A percentile compares a stretch with the other conserved stretches of the same genome.
These are phyloP conservation scores for Actias luna DNA, from an alignment of 2,888 invertebrate species.

Conservation along the genomic window DNA sequence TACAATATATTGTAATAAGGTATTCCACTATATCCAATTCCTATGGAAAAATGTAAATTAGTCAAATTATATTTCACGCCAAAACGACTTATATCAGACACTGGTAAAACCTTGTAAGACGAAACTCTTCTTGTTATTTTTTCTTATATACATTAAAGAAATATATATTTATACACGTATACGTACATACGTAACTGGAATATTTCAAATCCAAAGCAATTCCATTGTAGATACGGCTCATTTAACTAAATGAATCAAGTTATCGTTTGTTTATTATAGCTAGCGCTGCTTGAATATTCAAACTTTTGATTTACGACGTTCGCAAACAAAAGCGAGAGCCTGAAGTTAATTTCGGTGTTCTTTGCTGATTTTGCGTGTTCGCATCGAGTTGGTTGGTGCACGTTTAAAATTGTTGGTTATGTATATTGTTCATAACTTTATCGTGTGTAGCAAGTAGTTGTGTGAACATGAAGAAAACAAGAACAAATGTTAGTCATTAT, in stretches of 20 bases:
- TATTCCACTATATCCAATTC: too few relatives aligned
- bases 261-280: conserved; percentile 44
- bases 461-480: neutral
- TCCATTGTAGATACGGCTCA: conserved; percentile 3
- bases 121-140: neutral
- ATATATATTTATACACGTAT: neutral
- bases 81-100: too few relatives aligned
- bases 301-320: conserved; percentile 45
- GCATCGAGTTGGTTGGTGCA: conserved; percentile 29
- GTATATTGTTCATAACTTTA: conserved; percentile 7
- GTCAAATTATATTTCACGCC: too few relatives aligned
- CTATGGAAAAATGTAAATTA: too few relatives aligned
- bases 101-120: too few relatives aligned
- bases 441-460: conserved; percentile 5
- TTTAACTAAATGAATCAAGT: conserved; percentile 40
- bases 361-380: conserved; percentile 38
- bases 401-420: conserved; percentile 15
- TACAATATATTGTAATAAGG: too few relatives aligned
- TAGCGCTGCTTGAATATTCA: conserved; percentile 37
- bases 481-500: neutral
- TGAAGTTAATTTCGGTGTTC: conserved; percentile 36
- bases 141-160: neutral
- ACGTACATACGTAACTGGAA: neutral
- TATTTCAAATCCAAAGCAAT: neutral
- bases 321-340: conserved; percentile 31